Percentiles rank a stretch among this genome's conserved stretches.
phyloP scores from a whole-genome alignment of 2,797 vertebrate species.

The Gymnodraco acuticeps region DNA sequence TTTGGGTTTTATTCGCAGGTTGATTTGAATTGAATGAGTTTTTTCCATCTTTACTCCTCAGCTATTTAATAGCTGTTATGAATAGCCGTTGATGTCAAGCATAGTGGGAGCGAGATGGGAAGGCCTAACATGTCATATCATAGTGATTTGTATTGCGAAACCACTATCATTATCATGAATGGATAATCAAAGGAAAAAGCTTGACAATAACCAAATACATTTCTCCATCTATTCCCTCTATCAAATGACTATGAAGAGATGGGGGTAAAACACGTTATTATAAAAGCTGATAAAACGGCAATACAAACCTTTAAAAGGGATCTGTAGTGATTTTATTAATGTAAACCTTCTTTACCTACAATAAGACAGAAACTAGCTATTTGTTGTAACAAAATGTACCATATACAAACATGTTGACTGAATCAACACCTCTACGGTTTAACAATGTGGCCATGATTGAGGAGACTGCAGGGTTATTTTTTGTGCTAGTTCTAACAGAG shows the following conservation, averaged over 20 bases:
- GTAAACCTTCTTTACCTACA: no score
- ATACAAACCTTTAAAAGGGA: constrained; percentile 10
- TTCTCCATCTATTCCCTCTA: neutral
- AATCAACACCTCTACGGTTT: no score
- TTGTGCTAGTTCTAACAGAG: no score
- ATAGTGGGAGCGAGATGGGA: neutral
- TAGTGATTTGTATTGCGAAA: constrained; percentile 9
- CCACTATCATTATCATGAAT: constrained; percentile 5
- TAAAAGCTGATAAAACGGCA: neutral
- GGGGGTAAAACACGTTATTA: neutral
- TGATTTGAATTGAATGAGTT: neutral
- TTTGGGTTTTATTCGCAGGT: neutral
- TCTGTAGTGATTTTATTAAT: no score
- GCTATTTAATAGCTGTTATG: neutral
- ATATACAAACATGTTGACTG: no score
- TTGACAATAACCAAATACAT: neutral
- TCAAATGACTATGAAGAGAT: neutral
- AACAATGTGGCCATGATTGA: no score
- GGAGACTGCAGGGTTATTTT: no score
- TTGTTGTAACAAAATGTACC: no score
- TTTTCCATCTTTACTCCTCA: constrained; percentile 10
- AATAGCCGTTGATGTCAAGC: neutral
- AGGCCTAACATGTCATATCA: constrained; percentile 5
- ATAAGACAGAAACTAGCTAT: no score
- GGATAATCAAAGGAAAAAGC: constrained; percentile 15